Evolutionary conservation across 2,113 vertebrate species (phyloP).

Genomic region (Gopherus evgoodei): DNA sequence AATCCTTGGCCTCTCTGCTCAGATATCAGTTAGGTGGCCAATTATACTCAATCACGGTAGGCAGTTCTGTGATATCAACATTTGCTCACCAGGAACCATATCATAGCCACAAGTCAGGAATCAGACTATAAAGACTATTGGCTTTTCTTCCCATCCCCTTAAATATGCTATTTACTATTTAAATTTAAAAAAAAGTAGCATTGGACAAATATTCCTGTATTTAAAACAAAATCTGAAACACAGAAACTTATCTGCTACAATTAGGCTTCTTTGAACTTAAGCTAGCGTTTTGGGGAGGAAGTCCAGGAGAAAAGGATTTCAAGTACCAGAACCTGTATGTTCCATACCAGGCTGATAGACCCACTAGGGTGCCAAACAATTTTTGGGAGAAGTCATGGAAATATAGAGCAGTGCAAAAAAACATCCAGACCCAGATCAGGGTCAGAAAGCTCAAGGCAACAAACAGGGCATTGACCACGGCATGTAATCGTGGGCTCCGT

Average conservation of each 20-base stretch:
- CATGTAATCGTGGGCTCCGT: slow-evolving; percentile 49
- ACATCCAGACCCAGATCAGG: slow-evolving; percentile 93
- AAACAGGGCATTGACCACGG: slow-evolving; percentile 79
- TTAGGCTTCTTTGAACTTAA: slow-evolving; percentile 75
- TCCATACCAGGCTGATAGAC: slow-evolving; percentile 87
- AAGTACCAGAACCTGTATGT: slow-evolving; percentile 92
- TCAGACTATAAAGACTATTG: not conserved
- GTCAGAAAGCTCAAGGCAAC: slow-evolving; percentile 86
- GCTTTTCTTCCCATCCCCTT: not conserved
- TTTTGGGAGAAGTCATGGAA: slow-evolving; percentile 92
- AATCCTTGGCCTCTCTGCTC: not conserved
- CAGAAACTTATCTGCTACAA: slow-evolving; percentile 68
- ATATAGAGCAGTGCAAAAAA: slow-evolving; percentile 91
- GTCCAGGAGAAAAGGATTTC: slow-evolving; percentile 88
- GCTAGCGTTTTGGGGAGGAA: slow-evolving; percentile 81
- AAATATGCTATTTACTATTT: not conserved
- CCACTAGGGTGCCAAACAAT: slow-evolving; percentile 85
- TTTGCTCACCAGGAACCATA: not conserved
- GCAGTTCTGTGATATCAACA: not conserved
- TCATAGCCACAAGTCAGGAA: not conserved
- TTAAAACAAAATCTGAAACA: slow-evolving; percentile 24
- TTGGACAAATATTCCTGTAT: slow-evolving; percentile 21
- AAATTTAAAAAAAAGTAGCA: not conserved
- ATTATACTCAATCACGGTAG: not conserved
- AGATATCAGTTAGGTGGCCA: not conserved